Base-by-base conservation (phyloP, 53 echinoderm and acorn worm species). In the Arbacia lixula region DNA sequence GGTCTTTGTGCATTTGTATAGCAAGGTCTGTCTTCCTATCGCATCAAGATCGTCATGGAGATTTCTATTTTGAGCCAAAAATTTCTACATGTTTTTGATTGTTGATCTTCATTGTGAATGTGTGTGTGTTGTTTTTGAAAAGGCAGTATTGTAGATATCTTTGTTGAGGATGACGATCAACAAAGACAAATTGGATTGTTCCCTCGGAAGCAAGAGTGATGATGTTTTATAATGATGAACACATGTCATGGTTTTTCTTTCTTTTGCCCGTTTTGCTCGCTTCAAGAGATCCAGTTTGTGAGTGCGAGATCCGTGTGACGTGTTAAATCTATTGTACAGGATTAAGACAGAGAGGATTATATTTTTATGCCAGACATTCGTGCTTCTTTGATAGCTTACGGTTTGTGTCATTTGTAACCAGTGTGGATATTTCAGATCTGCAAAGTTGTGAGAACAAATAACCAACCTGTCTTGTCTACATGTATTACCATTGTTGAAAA, bases 331-430 rank as follows among this genome's bases (percentile, higher is more conserved):
- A 24, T 67, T 72, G 72, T 72, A 72, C 72, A 72, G 72, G 72
- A 46, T 38, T 50, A 14, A 29, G 72, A 72, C 29, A 71, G 40
- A 79, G 42, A 60, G 38, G 25, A 79, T 24, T 60, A 58, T 79
- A 79, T 79, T 79, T 79, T 79, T 79, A 79, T 79, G 79, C 60
- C n/a, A n/a, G n/a, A n/a, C n/a, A n/a, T n/a, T n/a, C n/a, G n/a
- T n/a, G n/a, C n/a, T n/a, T n/a, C n/a, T n/a, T n/a, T n/a, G n/a
- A n/a, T n/a, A n/a, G n/a, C n/a, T n/a, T n/a, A n/a, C n/a, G n/a
- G n/a, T n/a, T n/a, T n/a, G n/a, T n/a, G n/a, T n/a, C n/a, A n/a
- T n/a, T n/a, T n/a, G n/a, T n/a, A n/a, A n/a, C n/a, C n/a, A n/a
- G n/a, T n/a, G n/a, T n/a, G n/a, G n/a, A n/a, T n/a, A n/a, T n/a